Conservation (phyloP, 2,113 vertebrate genomes). For the Rhinichthys klamathensis region DNA sequence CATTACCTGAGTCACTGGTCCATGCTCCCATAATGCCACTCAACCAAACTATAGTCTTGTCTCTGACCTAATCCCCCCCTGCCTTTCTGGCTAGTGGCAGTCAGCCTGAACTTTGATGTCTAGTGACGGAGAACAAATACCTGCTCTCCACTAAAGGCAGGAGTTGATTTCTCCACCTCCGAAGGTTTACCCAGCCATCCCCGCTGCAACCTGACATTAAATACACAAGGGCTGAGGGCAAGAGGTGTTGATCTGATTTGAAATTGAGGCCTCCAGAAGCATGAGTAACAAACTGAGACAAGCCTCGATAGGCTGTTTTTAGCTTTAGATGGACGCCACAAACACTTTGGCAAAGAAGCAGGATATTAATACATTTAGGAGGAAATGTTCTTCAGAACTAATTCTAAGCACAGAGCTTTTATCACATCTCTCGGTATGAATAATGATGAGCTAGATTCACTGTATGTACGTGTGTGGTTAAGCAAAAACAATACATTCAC, state of each 20-base stretch:
- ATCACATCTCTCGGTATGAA: not conserved
- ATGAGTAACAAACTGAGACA: conserved; percentile 23
- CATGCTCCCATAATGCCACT: conserved; percentile 37
- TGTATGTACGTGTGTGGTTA: not conserved
- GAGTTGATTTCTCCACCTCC: conserved; percentile 29
- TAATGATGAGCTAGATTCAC: not conserved
- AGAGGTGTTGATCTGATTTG: conserved; percentile 8
- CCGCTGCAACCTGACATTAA: conserved; percentile 1
- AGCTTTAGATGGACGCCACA: not conserved
- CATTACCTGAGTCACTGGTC: conserved; percentile 49
- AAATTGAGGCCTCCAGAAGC: conserved; percentile 2
- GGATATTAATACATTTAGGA: not conserved
- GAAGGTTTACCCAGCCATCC: conserved; percentile 15
- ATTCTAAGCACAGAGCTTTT: not conserved
- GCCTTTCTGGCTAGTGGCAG: conserved; percentile 25
- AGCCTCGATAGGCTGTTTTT: conserved; percentile 7
- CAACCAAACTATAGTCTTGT: conserved; percentile 38
- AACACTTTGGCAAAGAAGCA: conserved; percentile 22
- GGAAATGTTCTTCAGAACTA: not conserved
- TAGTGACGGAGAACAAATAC: conserved; percentile 54
- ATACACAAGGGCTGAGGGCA: conserved; percentile 15
- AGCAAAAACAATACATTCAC: conserved; percentile 2
- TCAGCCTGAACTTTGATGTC: conserved; percentile 49
- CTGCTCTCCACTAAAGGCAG: conserved; percentile 35
- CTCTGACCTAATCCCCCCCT: conserved; percentile 39